phyloP scores from a whole-genome alignment of 2,797 vertebrate species.

The Spinus pinus region DNA sequence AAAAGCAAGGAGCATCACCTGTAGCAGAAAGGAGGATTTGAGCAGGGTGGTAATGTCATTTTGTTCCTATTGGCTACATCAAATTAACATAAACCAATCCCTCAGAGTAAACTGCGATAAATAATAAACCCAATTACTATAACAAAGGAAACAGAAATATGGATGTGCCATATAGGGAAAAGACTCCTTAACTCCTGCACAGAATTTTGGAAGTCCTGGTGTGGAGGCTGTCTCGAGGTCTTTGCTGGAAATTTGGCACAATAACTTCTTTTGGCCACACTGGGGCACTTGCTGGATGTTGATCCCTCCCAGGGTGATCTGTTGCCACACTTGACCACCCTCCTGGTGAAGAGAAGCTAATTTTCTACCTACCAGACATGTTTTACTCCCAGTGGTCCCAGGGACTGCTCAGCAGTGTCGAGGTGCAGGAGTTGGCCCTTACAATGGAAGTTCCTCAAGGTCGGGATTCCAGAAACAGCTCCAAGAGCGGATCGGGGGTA shows the following conservation, averaged over 20 bases:
- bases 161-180: not conserved
- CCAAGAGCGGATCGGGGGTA: not conserved
- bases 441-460: not conserved
- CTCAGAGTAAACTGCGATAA: not conserved
- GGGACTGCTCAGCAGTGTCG: not conserved
- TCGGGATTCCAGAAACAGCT: not conserved
- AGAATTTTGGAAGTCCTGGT: not conserved
- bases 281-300: not conserved
- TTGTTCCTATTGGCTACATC: not conserved
- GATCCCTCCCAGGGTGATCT: rapidly evolving
- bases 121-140: not conserved
- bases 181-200: not conserved
- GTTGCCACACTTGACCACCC: not conserved
- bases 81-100: not conserved
- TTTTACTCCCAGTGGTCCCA: not conserved
- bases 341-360: not conserved
- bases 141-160: not conserved
- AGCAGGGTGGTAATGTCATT: not conserved
- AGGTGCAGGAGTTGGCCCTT: not conserved
- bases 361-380: not conserved
- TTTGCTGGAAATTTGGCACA: not conserved
- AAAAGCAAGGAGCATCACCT: not conserved
- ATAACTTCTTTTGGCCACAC: not conserved
- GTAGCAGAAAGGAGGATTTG: not conserved
- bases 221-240: not conserved